phyloP scores from a whole-genome alignment of 2,113 vertebrate genomes.

The Chroicocephalus ridibundus region DNA sequence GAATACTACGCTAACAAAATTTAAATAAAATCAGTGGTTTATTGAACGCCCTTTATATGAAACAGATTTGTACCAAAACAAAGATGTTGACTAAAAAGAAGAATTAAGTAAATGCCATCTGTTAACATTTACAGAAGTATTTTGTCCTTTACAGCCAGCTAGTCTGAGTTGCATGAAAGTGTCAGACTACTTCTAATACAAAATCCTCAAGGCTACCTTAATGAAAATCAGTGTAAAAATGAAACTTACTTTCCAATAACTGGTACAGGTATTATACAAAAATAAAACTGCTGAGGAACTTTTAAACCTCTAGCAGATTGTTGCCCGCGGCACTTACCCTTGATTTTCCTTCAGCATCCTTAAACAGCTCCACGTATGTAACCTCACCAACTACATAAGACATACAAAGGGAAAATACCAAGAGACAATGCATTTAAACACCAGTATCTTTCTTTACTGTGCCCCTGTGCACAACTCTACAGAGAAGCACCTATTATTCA shows the following conservation, averaged over 20 bases:
- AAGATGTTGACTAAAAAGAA: conserved; percentile 67
- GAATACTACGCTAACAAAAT: conserved; percentile 58
- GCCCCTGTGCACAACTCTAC: conserved; percentile 93
- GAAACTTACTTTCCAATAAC: conserved; percentile 91
- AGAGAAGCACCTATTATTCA: conserved; percentile 92
- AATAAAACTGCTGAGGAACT: conserved; percentile 94
- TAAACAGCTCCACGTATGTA: conserved; percentile 99
- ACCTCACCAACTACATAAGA: conserved; percentile 99
- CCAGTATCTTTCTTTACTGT: conserved; percentile 92
- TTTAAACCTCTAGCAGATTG: conserved; percentile 96
- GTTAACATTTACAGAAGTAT: conserved; percentile 61
- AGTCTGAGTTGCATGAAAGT: conserved; percentile 59
- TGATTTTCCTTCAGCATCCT: conserved; percentile 99
- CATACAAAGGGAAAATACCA: conserved; percentile 99
- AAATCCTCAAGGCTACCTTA: conserved; percentile 84
- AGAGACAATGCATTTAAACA: conserved; percentile 99
- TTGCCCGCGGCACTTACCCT: conserved; percentile 99
- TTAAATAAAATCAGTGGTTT: conserved; percentile 61
- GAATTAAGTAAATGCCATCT: conserved; percentile 70
- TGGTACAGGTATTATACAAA: conserved; percentile 88
- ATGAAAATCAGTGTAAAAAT: conserved; percentile 79
- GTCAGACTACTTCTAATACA: conserved; percentile 81
- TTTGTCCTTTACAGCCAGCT: conserved; percentile 74
- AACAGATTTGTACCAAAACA: conserved; percentile 73
- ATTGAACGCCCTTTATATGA: conserved; percentile 39